Evolutionary conservation across 2,113 vertebrate species (phyloP).

Genomic region (Antennarius striatus): DNA sequence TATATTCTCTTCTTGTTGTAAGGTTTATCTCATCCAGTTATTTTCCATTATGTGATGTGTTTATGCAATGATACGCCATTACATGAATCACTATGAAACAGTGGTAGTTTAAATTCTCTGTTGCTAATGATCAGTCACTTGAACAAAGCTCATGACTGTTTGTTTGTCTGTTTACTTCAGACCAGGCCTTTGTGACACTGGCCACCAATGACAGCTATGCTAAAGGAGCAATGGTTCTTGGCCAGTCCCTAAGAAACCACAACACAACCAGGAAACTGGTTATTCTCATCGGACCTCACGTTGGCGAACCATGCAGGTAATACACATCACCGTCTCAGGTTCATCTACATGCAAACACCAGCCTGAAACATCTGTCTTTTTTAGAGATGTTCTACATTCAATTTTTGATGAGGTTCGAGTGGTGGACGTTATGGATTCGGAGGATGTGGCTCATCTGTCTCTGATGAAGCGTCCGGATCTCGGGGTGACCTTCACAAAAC

Average conservation of each 20-base stretch:
- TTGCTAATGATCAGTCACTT: too few species aligned
- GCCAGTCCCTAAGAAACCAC: slow-evolving; percentile 87
- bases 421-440: slow-evolving; percentile 92
- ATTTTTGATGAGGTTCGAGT: slow-evolving; percentile 88
- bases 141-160: background rate
- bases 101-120: too few species aligned
- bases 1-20: too few species aligned
- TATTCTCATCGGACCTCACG: slow-evolving; percentile 86
- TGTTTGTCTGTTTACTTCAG: slow-evolving; percentile 70
- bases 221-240: slow-evolving; percentile 94
- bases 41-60: too few species aligned
- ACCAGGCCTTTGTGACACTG: slow-evolving; percentile 96
- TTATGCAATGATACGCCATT: too few species aligned
- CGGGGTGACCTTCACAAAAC: slow-evolving; percentile 92
- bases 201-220: slow-evolving; percentile 94
- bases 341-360: too few species aligned
- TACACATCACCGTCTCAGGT: background rate
- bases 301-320: slow-evolving; percentile 82
- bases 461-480: slow-evolving; percentile 95
- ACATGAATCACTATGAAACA: too few species aligned
- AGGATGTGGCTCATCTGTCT: slow-evolving; percentile 87
- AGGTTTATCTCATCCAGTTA: too few species aligned
- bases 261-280: slow-evolving; percentile 86
- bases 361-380: background rate
- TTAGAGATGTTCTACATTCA: slow-evolving; percentile 82